Conservation (phyloP, 2,113 vertebrate genomes). For the Trinectes maculatus region DNA sequence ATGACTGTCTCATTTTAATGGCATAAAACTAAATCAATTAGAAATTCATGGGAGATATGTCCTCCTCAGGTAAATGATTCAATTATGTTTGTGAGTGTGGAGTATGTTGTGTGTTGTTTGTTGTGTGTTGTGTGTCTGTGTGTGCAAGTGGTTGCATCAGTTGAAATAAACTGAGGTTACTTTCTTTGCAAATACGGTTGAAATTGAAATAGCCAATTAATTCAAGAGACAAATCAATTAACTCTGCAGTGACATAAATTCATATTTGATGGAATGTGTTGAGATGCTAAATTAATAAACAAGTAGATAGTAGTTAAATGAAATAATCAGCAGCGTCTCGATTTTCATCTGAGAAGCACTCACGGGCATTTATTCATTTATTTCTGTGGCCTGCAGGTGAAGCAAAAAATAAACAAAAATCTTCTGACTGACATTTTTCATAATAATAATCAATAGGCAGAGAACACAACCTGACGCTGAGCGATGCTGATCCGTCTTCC, state of each 20-base stretch:
- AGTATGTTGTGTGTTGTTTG: no score
- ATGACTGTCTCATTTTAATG: conserved; percentile 7
- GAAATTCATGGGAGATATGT: conserved; percentile 19
- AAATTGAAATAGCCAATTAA: no score
- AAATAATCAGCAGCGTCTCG: background rate
- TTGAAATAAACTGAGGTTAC: no score
- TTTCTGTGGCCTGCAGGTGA: conserved; percentile 8
- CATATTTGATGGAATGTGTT: no score
- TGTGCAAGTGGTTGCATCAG: no score
- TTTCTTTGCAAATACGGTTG: no score
- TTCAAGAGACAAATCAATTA: no score
- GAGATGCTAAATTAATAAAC: no score
- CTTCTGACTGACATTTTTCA: conserved; percentile 21
- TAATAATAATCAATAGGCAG: conserved; percentile 40
- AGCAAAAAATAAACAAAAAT: conserved; percentile 5
- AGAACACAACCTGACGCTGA: conserved; percentile 24
- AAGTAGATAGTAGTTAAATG: no score
- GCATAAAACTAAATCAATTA: conserved; percentile 40
- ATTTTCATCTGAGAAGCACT: background rate
- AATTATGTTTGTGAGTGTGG: conserved; percentile 54
- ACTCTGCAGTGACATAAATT: no score
- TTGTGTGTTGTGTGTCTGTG: no score
- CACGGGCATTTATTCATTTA: background rate
- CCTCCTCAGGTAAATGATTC: conserved; percentile 19
- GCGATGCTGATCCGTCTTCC: conserved; percentile 31